A percentile compares a stretch with the other conserved stretches of the same genome.
phyloP scores from a whole-genome alignment of 2,113 vertebrate genomes.

The Anseranas semipalmata region DNA sequence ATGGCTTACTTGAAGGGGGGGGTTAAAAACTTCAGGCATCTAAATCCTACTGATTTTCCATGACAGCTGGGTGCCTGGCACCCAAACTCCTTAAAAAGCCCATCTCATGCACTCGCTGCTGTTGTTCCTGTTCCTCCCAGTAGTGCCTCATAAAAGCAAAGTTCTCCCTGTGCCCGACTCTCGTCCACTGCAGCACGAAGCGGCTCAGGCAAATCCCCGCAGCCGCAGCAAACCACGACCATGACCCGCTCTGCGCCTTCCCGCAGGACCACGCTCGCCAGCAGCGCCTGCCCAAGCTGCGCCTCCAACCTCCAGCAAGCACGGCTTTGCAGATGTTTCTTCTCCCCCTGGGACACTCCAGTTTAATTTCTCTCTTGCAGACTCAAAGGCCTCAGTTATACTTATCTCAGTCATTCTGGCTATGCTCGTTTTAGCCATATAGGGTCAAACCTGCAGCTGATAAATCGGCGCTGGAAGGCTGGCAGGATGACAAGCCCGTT shows the following conservation, averaged over 20 bases:
- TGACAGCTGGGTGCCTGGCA: conserved; percentile 20
- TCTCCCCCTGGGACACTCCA: conserved; percentile 42
- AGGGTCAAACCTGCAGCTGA: conserved; percentile 65
- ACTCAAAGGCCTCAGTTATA: conserved; percentile 65
- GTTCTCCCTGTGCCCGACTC: not conserved
- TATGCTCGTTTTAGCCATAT: conserved; percentile 48
- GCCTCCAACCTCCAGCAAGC: not conserved
- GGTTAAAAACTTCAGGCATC: conserved; percentile 12
- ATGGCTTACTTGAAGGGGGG: conserved; percentile 10
- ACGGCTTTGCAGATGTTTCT: conserved; percentile 48
- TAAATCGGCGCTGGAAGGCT: conserved; percentile 63
- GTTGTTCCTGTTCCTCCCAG: not conserved
- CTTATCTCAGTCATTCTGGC: conserved; percentile 62
- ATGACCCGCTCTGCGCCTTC: not conserved
- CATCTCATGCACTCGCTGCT: not conserved
- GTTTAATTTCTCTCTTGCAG: conserved; percentile 51
- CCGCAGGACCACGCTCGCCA: not conserved
- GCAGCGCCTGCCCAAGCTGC: not conserved
- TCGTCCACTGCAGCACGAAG: not conserved
- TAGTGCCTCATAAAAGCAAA: not conserved
- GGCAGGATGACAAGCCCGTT: conserved; percentile 63
- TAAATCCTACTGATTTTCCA: conserved; percentile 36
- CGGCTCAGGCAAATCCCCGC: not conserved
- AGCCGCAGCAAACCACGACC: not conserved
- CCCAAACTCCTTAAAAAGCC: not conserved